Conservation (phyloP, 2,113 vertebrate genomes). For the Phasianus colchicus region DNA sequence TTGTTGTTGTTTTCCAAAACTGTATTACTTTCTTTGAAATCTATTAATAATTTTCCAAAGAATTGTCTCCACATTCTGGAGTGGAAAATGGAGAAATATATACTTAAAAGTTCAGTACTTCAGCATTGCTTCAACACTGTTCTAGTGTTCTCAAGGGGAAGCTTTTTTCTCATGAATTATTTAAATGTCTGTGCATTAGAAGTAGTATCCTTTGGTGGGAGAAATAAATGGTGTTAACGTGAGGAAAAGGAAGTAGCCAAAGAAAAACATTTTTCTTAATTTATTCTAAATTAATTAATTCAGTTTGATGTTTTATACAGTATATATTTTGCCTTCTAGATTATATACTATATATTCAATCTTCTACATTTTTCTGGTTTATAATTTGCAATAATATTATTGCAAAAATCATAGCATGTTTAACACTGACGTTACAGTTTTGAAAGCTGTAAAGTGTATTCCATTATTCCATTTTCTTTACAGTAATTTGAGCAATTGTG, state of each 20-base stretch:
- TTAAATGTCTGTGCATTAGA: not conserved
- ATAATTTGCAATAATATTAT: not conserved
- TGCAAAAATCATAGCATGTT: not conserved
- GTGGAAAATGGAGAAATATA: not conserved
- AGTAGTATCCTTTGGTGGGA: not conserved
- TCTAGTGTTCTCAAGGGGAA: not conserved
- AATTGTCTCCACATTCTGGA: rapidly evolving
- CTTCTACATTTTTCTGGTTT: not conserved
- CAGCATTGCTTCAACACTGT: rapidly evolving
- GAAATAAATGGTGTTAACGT: not conserved
- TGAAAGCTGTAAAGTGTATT: not conserved
- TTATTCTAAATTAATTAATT: not conserved
- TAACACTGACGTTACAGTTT: not conserved
- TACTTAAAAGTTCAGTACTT: not conserved
- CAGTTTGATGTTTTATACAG: not conserved
- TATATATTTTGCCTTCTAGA: too few relatives aligned
- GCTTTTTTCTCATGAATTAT: not conserved
- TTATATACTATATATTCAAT: not conserved
- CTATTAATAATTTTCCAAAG: not conserved
- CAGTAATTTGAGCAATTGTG: not conserved
- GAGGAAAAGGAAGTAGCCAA: not conserved
- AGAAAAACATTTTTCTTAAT: not conserved
- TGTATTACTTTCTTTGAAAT: not conserved
- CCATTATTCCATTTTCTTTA: not conserved
- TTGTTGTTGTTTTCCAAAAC: not conserved